These are phyloP conservation scores for Trypoxylon attenuatum DNA, from an alignment of 2,888 invertebrate species.

Conservation along the genomic window DNA sequence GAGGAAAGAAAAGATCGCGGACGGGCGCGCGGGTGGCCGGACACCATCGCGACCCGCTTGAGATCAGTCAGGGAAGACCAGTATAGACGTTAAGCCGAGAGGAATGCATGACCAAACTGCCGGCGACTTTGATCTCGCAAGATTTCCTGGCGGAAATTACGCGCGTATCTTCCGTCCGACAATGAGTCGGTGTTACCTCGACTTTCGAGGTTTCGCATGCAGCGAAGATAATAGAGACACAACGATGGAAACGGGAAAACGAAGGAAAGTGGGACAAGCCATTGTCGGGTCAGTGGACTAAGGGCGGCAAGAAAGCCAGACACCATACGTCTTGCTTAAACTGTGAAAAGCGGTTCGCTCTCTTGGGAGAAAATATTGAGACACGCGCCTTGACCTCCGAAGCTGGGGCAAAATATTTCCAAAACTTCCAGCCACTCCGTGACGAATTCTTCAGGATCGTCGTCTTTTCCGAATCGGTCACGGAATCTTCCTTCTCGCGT, in stretches of 20 bases:
- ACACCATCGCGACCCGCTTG: no score
- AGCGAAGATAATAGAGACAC: slow-evolving; percentile 45
- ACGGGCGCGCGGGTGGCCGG: no score
- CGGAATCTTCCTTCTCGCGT: slow-evolving; percentile 32
- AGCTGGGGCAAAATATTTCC: slow-evolving; percentile 66
- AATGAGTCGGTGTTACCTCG: no score
- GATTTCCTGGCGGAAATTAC: slow-evolving; percentile 16
- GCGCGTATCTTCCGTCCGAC: slow-evolving; percentile 4
- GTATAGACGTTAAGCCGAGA: neutral
- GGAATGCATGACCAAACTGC: neutral
- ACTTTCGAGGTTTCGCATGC: slow-evolving; percentile 22
- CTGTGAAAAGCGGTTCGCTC: slow-evolving; percentile 56
- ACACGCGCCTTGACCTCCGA: slow-evolving; percentile 57
- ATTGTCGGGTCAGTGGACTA: neutral
- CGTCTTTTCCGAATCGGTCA: slow-evolving; percentile 46
- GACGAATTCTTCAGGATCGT: slow-evolving; percentile 59
- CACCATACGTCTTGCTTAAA: slow-evolving; percentile 58
- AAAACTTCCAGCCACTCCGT: slow-evolving; percentile 63
- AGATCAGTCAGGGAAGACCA: no score
- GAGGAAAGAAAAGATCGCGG: no score
- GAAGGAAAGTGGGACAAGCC: slow-evolving; percentile 15
- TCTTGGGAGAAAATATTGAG: slow-evolving; percentile 64
- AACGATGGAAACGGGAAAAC: neutral
- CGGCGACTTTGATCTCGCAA: slow-evolving; percentile 32
- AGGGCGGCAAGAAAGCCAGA: slow-evolving; percentile 16